These are phyloP conservation scores for Agelas oroides DNA, from an alignment of 37 sponge, comb jelly and placozoan genomes.

Conservation along the genomic window DNA sequence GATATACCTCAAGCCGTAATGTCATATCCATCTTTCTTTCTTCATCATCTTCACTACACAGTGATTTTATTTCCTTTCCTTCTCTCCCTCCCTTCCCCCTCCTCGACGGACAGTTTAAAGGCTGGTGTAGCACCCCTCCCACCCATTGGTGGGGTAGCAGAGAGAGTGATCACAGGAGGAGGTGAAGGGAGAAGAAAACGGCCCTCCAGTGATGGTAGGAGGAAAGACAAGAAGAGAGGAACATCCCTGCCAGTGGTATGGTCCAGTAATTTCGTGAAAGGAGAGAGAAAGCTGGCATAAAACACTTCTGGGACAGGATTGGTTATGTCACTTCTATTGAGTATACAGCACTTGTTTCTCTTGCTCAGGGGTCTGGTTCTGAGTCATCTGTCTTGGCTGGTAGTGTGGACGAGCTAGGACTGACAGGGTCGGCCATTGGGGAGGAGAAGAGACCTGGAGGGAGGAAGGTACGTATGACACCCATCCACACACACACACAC, in stretches of 20 bases:
- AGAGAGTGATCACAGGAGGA: not conserved
- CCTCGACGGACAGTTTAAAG: not conserved
- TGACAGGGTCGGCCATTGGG: constrained; percentile 52
- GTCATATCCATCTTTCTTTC: no score
- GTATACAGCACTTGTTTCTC: no score
- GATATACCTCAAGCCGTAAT: no score
- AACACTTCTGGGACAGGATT: no score
- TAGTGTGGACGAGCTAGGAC: constrained; percentile 13
- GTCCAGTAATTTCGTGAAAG: no score
- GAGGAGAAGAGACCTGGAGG: constrained; percentile 23
- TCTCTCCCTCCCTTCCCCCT: not conserved
- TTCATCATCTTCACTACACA: not conserved
- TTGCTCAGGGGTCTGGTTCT: no score
- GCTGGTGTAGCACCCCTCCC: not conserved
- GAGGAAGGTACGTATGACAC: not conserved
- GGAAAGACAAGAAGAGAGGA: constrained; percentile 3
- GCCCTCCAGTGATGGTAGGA: not conserved
- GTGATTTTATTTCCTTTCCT: not conserved
- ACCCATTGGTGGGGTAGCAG: constrained; percentile 2
- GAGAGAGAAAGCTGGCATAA: no score
- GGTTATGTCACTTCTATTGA: no score
- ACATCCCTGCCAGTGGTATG: not conserved
- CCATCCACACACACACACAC: no score
- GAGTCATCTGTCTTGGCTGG: not conserved
- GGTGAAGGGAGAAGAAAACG: not conserved